Conservation (phyloP, 2,113 vertebrate genomes). For the Thoracochromis brauschi region DNA sequence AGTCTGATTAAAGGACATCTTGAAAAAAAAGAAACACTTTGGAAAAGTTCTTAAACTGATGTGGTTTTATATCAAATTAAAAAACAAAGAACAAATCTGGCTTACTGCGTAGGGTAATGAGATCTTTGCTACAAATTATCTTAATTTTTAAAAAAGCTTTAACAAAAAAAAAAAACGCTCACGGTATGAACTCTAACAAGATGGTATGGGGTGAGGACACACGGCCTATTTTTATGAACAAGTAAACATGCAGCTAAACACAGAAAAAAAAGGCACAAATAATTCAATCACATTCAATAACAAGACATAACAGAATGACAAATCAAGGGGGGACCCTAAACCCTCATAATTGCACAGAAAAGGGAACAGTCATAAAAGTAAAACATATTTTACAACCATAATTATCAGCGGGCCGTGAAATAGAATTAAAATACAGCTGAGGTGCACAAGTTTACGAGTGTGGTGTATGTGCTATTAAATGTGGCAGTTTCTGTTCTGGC, state of each 20-base stretch:
- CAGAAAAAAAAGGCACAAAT: slow-evolving; percentile 2
- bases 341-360: slow-evolving; percentile 19
- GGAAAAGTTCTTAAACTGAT: neutral
- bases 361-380: slow-evolving; percentile 8
- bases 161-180: neutral
- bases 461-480: neutral
- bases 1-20: neutral
- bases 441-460: neutral
- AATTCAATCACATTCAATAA: slow-evolving; percentile 10
- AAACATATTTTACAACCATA: slow-evolving; percentile 13
- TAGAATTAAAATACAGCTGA: neutral
- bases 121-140: neutral
- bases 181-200: neutral
- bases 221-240: neutral
- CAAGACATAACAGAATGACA: slow-evolving; percentile 13
- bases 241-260: slow-evolving; percentile 14
- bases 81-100: neutral
- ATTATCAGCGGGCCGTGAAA: neutral
- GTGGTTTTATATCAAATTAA: neutral
- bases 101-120: neutral
- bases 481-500: slow-evolving; percentile 70
- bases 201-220: neutral
- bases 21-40: neutral
- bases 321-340: slow-evolving; percentile 20
- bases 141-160: neutral